These are phyloP conservation scores for Plodia interpunctella DNA, from an alignment of 1,140 invertebrate genomes.

Conservation along the genomic window DNA sequence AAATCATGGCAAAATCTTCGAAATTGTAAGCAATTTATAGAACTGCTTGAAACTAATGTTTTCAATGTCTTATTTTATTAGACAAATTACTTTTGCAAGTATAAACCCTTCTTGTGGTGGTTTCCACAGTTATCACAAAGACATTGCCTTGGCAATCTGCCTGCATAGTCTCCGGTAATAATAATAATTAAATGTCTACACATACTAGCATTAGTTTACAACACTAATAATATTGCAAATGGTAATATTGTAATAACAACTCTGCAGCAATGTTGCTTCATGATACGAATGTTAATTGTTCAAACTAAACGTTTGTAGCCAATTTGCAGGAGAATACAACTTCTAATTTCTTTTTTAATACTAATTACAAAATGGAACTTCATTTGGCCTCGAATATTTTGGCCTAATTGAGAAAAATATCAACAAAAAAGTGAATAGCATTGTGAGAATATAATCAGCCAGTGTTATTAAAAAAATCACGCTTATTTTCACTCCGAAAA, in stretches of 20 bases:
- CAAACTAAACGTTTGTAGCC: not conserved
- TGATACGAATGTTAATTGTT: not conserved
- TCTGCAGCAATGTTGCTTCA: no score
- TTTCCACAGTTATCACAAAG: not conserved
- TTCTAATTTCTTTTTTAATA: no score
- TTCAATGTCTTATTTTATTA: not conserved
- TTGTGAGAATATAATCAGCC: no score
- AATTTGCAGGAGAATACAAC: not conserved
- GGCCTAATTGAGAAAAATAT: no score
- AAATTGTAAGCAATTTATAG: no score
- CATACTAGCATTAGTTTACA: not conserved
- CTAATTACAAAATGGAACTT: no score
- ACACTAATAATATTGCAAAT: not conserved
- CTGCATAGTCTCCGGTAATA: not conserved
- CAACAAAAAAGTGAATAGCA: no score
- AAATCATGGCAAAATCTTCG: no score
- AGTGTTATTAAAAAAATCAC: no score
- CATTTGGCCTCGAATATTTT: no score
- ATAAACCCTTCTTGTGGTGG: not conserved
- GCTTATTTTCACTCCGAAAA: no score
- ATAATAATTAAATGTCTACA: slow-evolving; percentile 1
- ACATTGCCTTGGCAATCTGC: not conserved
- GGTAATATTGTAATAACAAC: not conserved
- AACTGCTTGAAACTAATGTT: not conserved
- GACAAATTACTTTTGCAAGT: not conserved